Evolutionary conservation across 2,113 vertebrate genomes (phyloP).

Genomic region (Orientallactaga bullata): DNA sequence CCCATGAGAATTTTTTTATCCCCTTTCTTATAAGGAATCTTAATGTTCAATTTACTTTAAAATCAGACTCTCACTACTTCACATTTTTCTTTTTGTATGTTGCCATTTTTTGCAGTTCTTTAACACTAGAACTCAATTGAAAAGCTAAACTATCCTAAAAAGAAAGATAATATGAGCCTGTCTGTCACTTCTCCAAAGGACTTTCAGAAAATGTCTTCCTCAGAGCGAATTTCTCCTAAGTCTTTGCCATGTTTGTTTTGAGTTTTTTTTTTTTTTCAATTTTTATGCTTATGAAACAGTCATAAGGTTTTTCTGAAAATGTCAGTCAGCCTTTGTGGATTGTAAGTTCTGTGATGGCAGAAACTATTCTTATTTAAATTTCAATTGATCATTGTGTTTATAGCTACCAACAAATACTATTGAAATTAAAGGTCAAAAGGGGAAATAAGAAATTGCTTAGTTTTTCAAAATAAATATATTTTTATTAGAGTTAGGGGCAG

Average conservation of each 20-base stretch:
- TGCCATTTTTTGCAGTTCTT: neutral
- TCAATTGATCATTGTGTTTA: neutral
- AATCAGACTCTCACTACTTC: neutral
- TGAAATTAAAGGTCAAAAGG: neutral
- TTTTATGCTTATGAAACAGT: neutral
- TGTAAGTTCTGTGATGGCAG: neutral
- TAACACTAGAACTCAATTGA: neutral
- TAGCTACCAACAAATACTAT: neutral
- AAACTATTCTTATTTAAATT: neutral
- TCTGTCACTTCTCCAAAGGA: neutral
- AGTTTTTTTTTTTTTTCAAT: neutral
- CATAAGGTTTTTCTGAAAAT: neutral
- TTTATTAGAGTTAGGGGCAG: neutral
- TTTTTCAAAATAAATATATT: neutral
- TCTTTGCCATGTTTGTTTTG: neutral
- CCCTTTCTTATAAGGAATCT: neutral
- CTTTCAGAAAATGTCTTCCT: neutral
- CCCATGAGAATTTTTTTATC: neutral
- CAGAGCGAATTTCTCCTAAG: neutral
- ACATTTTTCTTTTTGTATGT: neutral
- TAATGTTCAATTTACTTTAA: neutral
- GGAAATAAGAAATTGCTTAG: neutral
- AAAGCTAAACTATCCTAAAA: neutral
- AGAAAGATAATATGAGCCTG: neutral
- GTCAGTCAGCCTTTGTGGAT: neutral